Percentiles rank a stretch among this genome's conserved stretches.
phyloP scores from a whole-genome alignment of 1,140 invertebrate genomes.

The Tribolium madens region DNA sequence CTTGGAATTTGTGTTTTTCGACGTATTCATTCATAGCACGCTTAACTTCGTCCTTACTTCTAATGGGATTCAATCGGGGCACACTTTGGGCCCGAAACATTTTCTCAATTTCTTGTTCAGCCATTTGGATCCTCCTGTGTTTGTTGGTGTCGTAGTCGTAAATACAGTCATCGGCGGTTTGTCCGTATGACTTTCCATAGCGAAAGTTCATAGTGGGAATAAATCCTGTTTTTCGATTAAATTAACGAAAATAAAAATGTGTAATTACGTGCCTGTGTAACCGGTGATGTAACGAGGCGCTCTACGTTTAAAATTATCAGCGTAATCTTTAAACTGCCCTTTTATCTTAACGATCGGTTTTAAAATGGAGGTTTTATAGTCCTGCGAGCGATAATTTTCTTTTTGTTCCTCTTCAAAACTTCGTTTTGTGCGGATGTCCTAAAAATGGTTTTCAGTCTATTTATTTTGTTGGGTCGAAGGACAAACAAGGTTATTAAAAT shows the following conservation, averaged over 20 bases:
- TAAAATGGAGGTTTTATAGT: slow-evolving; percentile 50
- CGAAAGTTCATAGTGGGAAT: slow-evolving; percentile 72
- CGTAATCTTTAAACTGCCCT: slow-evolving; percentile 48
- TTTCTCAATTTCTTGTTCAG: slow-evolving; percentile 68
- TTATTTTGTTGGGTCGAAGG: too few species aligned
- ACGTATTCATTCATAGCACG: slow-evolving; percentile 66
- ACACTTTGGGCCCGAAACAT: slow-evolving; percentile 68
- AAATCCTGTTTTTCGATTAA: slow-evolving; percentile 65
- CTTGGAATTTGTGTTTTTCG: slow-evolving; percentile 70
- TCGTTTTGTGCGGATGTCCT: slow-evolving; percentile 69
- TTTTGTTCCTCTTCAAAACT: slow-evolving; percentile 66
- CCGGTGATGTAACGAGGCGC: slow-evolving; percentile 74
- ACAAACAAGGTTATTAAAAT: neutral
- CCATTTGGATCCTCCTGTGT: slow-evolving; percentile 69
- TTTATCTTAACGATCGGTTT: slow-evolving; percentile 48
- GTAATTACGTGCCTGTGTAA: slow-evolving; percentile 70
- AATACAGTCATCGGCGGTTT: slow-evolving; percentile 77
- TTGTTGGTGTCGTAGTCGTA: slow-evolving; percentile 71
- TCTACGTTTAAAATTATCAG: slow-evolving; percentile 63
- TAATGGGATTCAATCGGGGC: slow-evolving; percentile 69
- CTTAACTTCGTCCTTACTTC: slow-evolving; percentile 69
- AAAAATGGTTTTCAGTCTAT: slow-evolving; percentile 34
- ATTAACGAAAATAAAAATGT: slow-evolving; percentile 15
- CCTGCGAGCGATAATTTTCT: slow-evolving; percentile 59
- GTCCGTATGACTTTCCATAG: slow-evolving; percentile 78